These are phyloP conservation scores for Tadarida brasiliensis DNA, from an alignment of 2,797 vertebrate species.

Conservation along the genomic window DNA sequence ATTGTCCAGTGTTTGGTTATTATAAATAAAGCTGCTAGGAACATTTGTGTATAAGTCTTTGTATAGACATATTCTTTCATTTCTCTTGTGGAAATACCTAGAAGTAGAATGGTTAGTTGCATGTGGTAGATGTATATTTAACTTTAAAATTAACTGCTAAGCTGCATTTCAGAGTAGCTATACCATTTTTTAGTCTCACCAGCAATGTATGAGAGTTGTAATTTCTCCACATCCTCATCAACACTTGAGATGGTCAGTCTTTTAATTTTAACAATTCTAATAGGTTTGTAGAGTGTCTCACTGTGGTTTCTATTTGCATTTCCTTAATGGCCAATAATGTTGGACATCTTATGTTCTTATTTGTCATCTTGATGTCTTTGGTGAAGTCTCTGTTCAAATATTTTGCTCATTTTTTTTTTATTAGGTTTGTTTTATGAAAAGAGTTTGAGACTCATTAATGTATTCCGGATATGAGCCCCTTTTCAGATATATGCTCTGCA, in stretches of 20 bases:
- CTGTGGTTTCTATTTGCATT: not conserved
- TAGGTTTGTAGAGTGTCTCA: not conserved
- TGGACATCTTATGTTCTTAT: not conserved
- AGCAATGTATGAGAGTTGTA: not conserved
- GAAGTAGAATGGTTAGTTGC: not conserved
- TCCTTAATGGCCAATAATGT: not conserved
- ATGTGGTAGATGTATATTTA: not conserved
- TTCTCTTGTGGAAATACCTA: not conserved
- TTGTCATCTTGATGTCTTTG: not conserved
- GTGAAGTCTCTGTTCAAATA: not conserved
- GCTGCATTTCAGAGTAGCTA: not conserved
- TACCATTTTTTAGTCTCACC: not conserved
- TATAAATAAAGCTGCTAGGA: not conserved
- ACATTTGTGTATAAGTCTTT: not conserved
- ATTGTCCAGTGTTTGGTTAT: not conserved
- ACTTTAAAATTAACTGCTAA: slow-evolving; percentile 1
- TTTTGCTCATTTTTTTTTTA: slow-evolving; percentile 6
- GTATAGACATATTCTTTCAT: not conserved
- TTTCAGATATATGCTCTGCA: not conserved
- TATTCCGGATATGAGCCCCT: not conserved
- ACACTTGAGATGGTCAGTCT: not conserved
- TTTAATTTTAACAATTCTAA: not conserved
- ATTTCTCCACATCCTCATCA: not conserved
- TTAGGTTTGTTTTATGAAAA: not conserved
- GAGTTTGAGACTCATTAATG: not conserved